Evolutionary conservation across 1,140 invertebrate genomes (phyloP).

Genomic region (Zelostemma sp.): DNA sequence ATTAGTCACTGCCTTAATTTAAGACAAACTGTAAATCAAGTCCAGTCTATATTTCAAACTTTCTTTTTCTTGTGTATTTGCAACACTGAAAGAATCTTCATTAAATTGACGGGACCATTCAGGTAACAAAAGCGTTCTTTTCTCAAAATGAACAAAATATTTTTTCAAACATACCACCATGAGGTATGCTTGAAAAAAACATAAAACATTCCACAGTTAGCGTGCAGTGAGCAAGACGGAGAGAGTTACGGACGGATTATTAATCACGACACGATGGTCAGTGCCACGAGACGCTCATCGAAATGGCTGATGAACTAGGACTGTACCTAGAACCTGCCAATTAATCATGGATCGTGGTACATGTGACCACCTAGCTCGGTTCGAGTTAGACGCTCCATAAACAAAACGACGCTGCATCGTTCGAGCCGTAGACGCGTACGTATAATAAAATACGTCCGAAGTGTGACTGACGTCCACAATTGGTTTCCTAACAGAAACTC

Average conservation of each 20-base stretch:
- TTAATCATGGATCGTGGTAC: slow-evolving; percentile 54
- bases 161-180: no score
- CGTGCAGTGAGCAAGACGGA: slow-evolving; percentile 25
- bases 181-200: no score
- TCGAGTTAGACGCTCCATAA: slow-evolving; percentile 57
- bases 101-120: no score
- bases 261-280: slow-evolving; percentile 61
- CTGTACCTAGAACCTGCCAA: slow-evolving; percentile 61
- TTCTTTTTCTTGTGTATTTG: no score
- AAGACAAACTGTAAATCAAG: no score
- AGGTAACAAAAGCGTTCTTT: no score
- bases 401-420: slow-evolving; percentile 52
- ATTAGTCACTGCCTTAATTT: no score
- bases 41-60: no score
- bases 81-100: no score
- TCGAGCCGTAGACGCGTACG: slow-evolving; percentile 33
- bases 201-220: not conserved
- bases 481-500: slow-evolving; percentile 14
- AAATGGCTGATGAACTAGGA: slow-evolving; percentile 44
- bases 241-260: slow-evolving; percentile 57
- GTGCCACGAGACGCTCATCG: slow-evolving; percentile 36
- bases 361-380: slow-evolving; percentile 19
- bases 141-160: no score
- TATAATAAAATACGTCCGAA: slow-evolving; percentile 51
- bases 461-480: slow-evolving; percentile 56